phyloP scores from a whole-genome alignment of 2,113 vertebrate species.

The Caloenas nicobarica region DNA sequence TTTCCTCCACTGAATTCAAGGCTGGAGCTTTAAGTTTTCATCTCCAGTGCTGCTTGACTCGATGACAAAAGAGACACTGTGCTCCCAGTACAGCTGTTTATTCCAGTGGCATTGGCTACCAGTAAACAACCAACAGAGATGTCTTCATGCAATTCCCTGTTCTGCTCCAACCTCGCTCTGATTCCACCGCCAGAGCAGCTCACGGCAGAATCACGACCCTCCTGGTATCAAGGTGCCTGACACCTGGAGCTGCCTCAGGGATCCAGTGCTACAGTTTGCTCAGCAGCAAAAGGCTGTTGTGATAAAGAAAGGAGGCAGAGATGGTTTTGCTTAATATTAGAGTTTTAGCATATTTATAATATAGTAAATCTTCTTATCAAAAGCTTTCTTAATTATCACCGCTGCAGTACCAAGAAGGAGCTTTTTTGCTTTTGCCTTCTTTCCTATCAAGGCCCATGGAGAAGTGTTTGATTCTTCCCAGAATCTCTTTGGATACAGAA shows the following conservation, averaged over 20 bases:
- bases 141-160: constrained; percentile 15
- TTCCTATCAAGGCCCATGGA: background rate
- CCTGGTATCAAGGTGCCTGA: background rate
- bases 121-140: constrained; percentile 39
- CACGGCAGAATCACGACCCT: background rate
- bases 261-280: background rate
- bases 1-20: constrained; percentile 2
- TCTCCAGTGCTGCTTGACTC: background rate
- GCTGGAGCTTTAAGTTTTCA: constrained; percentile 2
- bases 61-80: constrained; percentile 69
- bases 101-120: constrained; percentile 9
- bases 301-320: background rate
- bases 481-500: background rate
- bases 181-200: constrained; percentile 2
- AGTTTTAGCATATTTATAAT: background rate
- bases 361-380: background rate
- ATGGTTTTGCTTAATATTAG: background rate
- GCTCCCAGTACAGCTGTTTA: constrained; percentile 45
- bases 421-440: constrained; percentile 16
- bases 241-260: background rate
- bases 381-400: background rate
- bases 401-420: background rate
- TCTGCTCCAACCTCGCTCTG: background rate
- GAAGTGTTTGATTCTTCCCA: background rate
- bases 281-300: background rate